Percentiles rank a stretch among this genome's conserved stretches.
These are phyloP conservation scores for Apis mellifera DNA, from an alignment of 1,140 invertebrate species.

Conservation along the genomic window Amel_HAv3.1 CM009932.2:7224501-7225000, in stretches of 20 bases:
- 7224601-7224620: too few species aligned
- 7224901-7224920: background rate
- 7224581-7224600: too few species aligned
- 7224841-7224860: conserved; percentile 15
- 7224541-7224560: too few species aligned
- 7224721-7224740: conserved; percentile 37
- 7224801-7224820: conserved; percentile 42
- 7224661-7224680: background rate
- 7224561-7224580: too few species aligned
- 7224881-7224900: background rate
- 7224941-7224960: background rate
- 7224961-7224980: background rate
- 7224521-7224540: too few species aligned
- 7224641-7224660: background rate
- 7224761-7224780: conserved; percentile 46
- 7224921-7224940: too few species aligned
- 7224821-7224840: conserved; percentile 12
- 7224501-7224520: too few species aligned
- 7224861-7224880: conserved; percentile 20
- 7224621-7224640: background rate
- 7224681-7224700: background rate
- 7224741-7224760: conserved; percentile 21
- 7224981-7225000: background rate
- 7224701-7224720: background rate
- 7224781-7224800: conserved; percentile 37